Conservation (phyloP, 2,888 invertebrate genomes). For the Drosophila subsilvestris region DNA sequence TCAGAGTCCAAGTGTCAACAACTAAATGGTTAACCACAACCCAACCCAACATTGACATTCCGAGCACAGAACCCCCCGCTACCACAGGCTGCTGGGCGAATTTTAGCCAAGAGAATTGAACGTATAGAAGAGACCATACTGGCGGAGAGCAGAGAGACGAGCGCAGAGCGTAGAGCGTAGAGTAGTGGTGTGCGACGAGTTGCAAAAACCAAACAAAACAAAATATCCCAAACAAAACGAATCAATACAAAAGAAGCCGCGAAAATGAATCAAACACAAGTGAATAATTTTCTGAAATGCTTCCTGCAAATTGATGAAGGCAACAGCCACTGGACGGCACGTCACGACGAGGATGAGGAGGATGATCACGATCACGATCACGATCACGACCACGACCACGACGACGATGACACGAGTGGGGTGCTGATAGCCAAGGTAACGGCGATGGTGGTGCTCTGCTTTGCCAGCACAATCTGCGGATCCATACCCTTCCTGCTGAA, state of each 20-base stretch:
- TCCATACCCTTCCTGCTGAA: conserved; percentile 89
- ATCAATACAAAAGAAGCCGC: conserved; percentile 41
- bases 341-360: conserved; percentile 40
- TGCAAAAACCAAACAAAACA: conserved; percentile 35
- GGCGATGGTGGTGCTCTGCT: conserved; percentile 92
- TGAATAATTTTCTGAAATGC: conserved; percentile 73
- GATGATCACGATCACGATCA: conserved; percentile 48
- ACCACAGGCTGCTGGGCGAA: conserved; percentile 30
- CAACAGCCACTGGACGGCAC: conserved; percentile 51
- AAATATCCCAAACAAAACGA: conserved; percentile 50
- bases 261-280: conserved; percentile 72
- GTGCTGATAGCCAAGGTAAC: conserved; percentile 90
- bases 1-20: conserved; percentile 11
- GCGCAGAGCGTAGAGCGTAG: neutral
- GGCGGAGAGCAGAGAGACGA: conserved; percentile 4
- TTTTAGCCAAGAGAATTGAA: conserved; percentile 34
- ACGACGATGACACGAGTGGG: conserved; percentile 75
- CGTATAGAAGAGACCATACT: neutral
- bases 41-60: conserved; percentile 37
- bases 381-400: conserved; percentile 59
- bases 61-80: conserved; percentile 18
- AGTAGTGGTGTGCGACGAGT: conserved; percentile 27
- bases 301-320: conserved; percentile 76
- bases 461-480: conserved; percentile 91
- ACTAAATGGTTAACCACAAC: conserved; percentile 25